Conservation (phyloP, 2,888 invertebrate genomes). For the Anorthoa munda region DNA sequence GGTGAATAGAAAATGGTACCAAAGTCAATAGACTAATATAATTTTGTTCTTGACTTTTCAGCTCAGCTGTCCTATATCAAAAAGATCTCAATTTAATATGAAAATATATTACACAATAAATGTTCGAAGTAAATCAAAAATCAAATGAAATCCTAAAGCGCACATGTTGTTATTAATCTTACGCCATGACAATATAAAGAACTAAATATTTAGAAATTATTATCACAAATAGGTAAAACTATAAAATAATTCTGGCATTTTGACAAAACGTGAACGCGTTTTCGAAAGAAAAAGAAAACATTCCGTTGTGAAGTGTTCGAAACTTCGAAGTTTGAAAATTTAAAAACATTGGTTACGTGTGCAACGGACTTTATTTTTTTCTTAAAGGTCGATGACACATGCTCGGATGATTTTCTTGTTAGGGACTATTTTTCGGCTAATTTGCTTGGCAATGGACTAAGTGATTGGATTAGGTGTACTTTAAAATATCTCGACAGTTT, state of each 20-base stretch:
- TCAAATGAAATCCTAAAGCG: constrained; percentile 52
- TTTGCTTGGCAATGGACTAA: constrained; percentile 37
- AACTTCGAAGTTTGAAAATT: constrained; percentile 56
- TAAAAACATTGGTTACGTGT: constrained; percentile 72
- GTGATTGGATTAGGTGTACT: constrained; percentile 12
- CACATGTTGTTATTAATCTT: constrained; percentile 50
- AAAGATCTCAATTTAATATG: constrained; percentile 17
- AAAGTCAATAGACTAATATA: constrained; percentile 21
- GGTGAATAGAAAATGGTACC: neutral
- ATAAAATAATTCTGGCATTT: constrained; percentile 60
- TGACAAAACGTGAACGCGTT: constrained; percentile 48
- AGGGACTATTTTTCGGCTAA: constrained; percentile 42
- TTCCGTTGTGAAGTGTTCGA: constrained; percentile 46
- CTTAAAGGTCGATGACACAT: constrained; percentile 58
- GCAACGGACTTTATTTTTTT: constrained; percentile 64
- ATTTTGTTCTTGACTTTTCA: constrained; percentile 8
- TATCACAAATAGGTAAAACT: constrained; percentile 19
- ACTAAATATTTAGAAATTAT: constrained; percentile 42
- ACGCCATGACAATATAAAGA: constrained; percentile 44
- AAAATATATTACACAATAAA: constrained; percentile 40
- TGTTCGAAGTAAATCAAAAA: constrained; percentile 55
- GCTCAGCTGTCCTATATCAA: neutral
- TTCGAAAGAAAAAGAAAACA: constrained; percentile 34
- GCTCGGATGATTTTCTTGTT: constrained; percentile 27
- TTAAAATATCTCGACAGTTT: constrained; percentile 6